Base-by-base conservation (phyloP, 2,888 invertebrate genomes). In the Hirtodrosophila trivittata region DNA sequence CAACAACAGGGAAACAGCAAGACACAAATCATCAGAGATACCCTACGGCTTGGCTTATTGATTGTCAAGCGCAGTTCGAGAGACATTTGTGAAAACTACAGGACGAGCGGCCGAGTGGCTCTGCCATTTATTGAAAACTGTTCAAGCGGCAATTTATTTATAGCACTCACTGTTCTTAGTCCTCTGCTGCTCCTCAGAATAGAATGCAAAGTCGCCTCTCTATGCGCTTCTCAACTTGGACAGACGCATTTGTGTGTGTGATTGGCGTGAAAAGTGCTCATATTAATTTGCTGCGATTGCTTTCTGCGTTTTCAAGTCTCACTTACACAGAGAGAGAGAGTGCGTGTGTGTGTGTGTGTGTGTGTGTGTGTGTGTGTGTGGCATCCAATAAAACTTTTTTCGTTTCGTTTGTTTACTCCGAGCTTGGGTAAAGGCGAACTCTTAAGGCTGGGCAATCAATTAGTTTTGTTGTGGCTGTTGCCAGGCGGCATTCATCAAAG, bases 401-500 rank as follows among this genome's bases (percentile, higher is more conserved):
- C 16, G 7, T 43, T 4, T 30, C 10, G 10, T 16, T 14, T 16
- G 28, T 6, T 30, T 30, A 12, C 14, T 43, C 42, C 26, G 21
- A 5, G 26, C 9, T 10, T 26, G 10, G 30, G 1, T 21, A 21
- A 3, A 5, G 13, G 30, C 18, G n/a, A 51, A 60, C 46, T 46
- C 46, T 46, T 51, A 43, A 47, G 57, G 18, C 9, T 39, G 46
- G 69, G 59, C 70, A 77, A 77, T 77, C 81, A 76, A 76, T 76
- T 76, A 77, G 77, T 69, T 74, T 55, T 57, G 41, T 56, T 66
- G 46, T 71, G 66, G 62, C 58, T 66, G 56, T 63, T 71, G 58
- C 41, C 75, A 76, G 67, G 80, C 80, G 68, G 74, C 77, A 75
- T 75, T 75, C 82, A 77, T 77, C 77, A 77, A 77, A 77, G 77